A percentile compares a stretch with the other conserved stretches of the same genome.
phyloP scores from a whole-genome alignment of 2,797 vertebrate genomes.

The Malurus leucopterus region DNA sequence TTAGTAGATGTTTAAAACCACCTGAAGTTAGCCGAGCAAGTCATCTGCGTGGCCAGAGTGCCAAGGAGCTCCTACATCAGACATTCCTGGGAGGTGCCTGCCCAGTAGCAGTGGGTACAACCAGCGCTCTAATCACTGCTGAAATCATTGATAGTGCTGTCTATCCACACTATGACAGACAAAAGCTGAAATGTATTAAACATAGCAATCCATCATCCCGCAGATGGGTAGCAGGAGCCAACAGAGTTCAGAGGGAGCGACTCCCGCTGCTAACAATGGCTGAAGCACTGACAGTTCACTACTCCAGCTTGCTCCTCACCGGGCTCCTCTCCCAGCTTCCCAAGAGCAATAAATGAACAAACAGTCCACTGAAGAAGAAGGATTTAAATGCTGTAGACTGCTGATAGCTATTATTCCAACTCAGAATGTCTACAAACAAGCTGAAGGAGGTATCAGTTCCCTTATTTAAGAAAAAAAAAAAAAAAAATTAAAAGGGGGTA shows the following conservation, averaged over 20 bases:
- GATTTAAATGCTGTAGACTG: conserved; percentile 48
- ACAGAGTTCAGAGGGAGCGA: conserved; percentile 74
- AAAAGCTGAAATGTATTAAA: conserved; percentile 86
- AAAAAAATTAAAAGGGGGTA: neutral
- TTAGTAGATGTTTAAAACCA: conserved; percentile 8
- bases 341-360: conserved; percentile 61
- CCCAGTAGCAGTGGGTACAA: conserved; percentile 68
- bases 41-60: neutral
- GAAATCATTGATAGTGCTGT: conserved; percentile 78
- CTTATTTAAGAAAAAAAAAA: neutral
- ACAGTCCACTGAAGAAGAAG: conserved; percentile 54
- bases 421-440: neutral
- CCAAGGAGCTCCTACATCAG: conserved; percentile 41
- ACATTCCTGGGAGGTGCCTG: conserved; percentile 62
- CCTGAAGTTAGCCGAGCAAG: neutral
- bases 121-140: conserved; percentile 70
- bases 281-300: conserved; percentile 70
- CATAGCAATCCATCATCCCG: conserved; percentile 82
- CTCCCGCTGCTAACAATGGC: conserved; percentile 80
- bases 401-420: conserved; percentile 19
- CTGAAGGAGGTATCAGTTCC: neutral
- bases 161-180: conserved; percentile 80
- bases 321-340: conserved; percentile 57
- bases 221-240: conserved; percentile 83
- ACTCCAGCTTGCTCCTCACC: conserved; percentile 47